Percentiles rank a stretch among this genome's conserved stretches.
Evolutionary conservation across 2,113 vertebrate species (phyloP).

Genomic region (Gulo gulo): DNA sequence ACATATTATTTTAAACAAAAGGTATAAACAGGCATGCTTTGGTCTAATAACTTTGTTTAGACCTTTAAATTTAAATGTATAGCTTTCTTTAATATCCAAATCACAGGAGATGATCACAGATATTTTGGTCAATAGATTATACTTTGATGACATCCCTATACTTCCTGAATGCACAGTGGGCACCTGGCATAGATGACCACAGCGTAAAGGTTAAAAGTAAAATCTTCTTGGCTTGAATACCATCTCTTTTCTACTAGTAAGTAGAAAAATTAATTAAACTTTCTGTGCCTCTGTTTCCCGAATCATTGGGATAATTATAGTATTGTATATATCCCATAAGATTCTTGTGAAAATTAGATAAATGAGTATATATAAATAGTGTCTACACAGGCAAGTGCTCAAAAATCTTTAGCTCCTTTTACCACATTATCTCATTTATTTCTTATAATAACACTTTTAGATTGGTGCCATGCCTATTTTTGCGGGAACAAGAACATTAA

Average conservation of each 20-base stretch:
- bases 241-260: background rate
- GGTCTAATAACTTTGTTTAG: background rate
- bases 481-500: background rate
- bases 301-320: background rate
- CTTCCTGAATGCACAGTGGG: background rate
- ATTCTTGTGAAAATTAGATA: background rate
- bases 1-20: background rate
- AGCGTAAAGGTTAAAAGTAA: background rate
- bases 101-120: background rate
- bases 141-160: background rate
- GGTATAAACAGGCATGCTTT: background rate
- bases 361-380: background rate
- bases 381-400: background rate
- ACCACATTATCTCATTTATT: background rate
- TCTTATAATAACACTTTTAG: background rate
- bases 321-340: background rate
- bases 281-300: background rate
- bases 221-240: background rate
- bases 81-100: background rate
- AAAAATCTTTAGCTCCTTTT: background rate
- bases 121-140: background rate
- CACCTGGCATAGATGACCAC: background rate
- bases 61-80: background rate
- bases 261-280: background rate
- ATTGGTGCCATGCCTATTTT: background rate